Conservation (phyloP, 2,888 invertebrate genomes). For the Brenthis hecate region DNA sequence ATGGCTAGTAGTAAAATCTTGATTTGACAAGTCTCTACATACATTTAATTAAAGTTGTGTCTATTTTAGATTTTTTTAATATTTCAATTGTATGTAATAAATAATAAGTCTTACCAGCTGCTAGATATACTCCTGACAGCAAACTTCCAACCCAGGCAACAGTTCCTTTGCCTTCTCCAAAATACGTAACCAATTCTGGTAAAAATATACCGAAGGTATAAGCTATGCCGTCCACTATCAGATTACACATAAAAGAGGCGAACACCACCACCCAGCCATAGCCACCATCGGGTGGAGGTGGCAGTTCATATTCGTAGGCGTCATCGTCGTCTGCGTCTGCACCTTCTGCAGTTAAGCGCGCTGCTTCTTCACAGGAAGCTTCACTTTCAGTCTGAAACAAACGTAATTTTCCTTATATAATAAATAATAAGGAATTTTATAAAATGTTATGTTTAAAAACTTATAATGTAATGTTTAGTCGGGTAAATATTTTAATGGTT, state of each 20-base stretch:
- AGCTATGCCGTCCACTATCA: conserved; percentile 99
- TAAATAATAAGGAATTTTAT: too few species aligned
- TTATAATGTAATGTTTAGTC: too few species aligned
- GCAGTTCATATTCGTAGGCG: conserved; percentile 87
- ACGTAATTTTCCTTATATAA: conserved; percentile 16
- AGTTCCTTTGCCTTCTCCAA: conserved; percentile 92
- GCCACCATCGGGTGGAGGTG: conserved; percentile 95
- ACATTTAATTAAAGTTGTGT: too few species aligned
- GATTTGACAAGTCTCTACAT: too few species aligned
- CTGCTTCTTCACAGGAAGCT: conserved; percentile 92
- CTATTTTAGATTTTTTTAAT: too few species aligned
- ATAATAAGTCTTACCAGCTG: conserved; percentile 87
- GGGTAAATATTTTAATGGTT: too few species aligned
- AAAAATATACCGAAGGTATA: conserved; percentile 98
- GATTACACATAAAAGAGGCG: conserved; percentile 98
- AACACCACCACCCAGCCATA: conserved; percentile 97
- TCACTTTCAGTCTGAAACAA: conserved; percentile 91
- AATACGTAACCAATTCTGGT: conserved; percentile 89
- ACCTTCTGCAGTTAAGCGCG: conserved; percentile 87
- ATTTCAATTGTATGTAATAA: background rate
- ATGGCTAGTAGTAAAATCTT: too few species aligned
- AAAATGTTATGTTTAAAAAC: too few species aligned
- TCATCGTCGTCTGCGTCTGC: conserved; percentile 85
- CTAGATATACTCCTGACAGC: conserved; percentile 96
- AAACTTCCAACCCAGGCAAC: conserved; percentile 97